Base-by-base conservation (phyloP, 2,888 invertebrate genomes). In the Oligia latruncula region DNA sequence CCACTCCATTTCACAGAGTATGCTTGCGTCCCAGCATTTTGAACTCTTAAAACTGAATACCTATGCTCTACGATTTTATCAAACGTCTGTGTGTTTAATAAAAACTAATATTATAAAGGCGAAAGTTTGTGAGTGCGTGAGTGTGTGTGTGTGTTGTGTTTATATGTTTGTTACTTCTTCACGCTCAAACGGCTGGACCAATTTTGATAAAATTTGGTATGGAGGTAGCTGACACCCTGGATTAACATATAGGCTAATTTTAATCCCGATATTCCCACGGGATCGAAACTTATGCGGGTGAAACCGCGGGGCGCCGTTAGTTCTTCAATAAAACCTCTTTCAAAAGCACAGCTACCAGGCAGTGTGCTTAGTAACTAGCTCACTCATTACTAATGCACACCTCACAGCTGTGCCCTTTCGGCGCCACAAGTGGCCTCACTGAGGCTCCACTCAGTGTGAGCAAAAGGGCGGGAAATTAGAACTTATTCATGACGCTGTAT, bases 351-450 rank as follows among this genome's bases (percentile, higher is more conserved):
- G n/a, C 71, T 23, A 29, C 20, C 11, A 6, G 29, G 29, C 29
- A 29, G 43, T 13, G 15, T 23, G 15, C 17, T 29, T 23, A 49
- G 52, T 35, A 46, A 43, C 62, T 70, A 65, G 43, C 13, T 71
- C 23, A 40, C 52, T 76, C 60, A 66, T 82, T 58, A 82, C 68
- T 82, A 71, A 75, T 81, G 70, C 64, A 75, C 58, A 35, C 0
- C 52, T n/a, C 29, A 15, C 29, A 62, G 62, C 15, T 66, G 66
- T 64, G 82, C 52, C 75, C 80, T 66, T n/a, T 23, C 40, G 58
- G 62, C 46, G 68, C 76, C 82, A 71, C 76, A 82, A 81, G 82
- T 82, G 76, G 65, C 58, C 17, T 40, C 67, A 58, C 35, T n/a
- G 65, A 20, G 40, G 35, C n/a, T 71, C 52, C 29, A 58, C n/a